Evolutionary conservation across 2,888 invertebrate species (phyloP).

Genomic region (Zhuqinia jingwanae): DNA sequence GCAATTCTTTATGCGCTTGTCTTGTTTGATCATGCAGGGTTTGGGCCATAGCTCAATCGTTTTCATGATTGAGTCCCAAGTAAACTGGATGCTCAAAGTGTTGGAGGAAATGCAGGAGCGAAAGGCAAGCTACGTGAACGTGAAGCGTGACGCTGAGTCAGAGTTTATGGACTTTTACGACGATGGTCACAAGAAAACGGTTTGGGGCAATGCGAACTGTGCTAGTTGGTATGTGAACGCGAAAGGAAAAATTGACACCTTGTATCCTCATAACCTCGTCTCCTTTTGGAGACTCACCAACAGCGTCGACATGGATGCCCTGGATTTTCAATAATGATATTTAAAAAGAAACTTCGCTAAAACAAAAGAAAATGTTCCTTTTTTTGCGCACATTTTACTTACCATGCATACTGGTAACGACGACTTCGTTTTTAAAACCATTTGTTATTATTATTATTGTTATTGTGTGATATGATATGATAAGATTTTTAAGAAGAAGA

Average conservation of each 20-base stretch:
- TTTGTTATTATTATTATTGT: no score
- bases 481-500: no score
- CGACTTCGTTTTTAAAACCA: no score
- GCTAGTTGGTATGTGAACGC: constrained; percentile 70
- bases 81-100: constrained; percentile 58
- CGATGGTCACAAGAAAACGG: constrained; percentile 47
- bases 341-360: no score
- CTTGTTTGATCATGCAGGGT: no score
- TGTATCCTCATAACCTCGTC: constrained; percentile 59
- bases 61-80: constrained; percentile 72
- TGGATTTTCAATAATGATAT: constrained; percentile 60
- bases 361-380: no score
- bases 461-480: no score
- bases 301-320: constrained; percentile 19
- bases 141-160: constrained; percentile 45
- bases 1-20: no score
- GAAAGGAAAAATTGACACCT: constrained; percentile 55
- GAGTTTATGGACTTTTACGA: constrained; percentile 60
- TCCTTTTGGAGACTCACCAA: constrained; percentile 61
- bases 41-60: constrained; percentile 67
- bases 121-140: constrained; percentile 33
- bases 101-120: constrained; percentile 56
- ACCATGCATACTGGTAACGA: no score
- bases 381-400: no score
- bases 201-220: constrained; percentile 65